Evolutionary conservation across 2,113 vertebrate species (phyloP).

Genomic region (Poecile atricapillus): DNA sequence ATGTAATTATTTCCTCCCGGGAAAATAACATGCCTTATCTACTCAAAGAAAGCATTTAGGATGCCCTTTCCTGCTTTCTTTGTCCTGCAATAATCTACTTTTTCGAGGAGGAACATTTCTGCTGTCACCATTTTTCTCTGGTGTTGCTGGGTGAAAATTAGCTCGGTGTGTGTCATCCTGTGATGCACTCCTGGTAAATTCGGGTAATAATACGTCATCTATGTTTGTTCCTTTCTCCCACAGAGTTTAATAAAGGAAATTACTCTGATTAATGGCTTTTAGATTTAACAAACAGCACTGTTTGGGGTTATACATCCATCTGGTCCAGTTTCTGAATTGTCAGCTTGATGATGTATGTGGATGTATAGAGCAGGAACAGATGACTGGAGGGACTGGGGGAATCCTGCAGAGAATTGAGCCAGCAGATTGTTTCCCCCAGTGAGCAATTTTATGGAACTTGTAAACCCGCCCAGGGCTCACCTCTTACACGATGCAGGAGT

Average conservation of each 20-base stretch:
- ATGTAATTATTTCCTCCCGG: slow-evolving; percentile 23
- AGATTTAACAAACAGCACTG: slow-evolving; percentile 20
- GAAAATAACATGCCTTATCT: slow-evolving; percentile 47
- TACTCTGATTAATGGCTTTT: slow-evolving; percentile 41
- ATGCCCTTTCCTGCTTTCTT: slow-evolving; percentile 31
- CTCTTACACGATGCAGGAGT: background rate
- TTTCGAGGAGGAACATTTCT: slow-evolving; percentile 42
- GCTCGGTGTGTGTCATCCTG: background rate
- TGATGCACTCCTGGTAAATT: background rate
- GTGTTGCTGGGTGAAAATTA: slow-evolving; percentile 9
- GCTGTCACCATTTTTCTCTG: slow-evolving; percentile 27
- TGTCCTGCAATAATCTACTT: slow-evolving; percentile 12
- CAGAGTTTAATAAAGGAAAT: background rate
- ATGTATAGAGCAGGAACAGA: slow-evolving; percentile 1
- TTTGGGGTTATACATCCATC: slow-evolving; percentile 42
- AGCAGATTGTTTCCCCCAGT: background rate
- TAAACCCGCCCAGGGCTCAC: background rate
- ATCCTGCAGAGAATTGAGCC: background rate
- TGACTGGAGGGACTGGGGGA: slow-evolving; percentile 30
- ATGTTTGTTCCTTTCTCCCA: background rate
- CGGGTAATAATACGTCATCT: background rate
- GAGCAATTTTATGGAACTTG: background rate
- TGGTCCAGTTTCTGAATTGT: background rate
- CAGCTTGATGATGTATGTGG: slow-evolving; percentile 18
- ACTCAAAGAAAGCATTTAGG: slow-evolving; percentile 56